Base-by-base conservation (phyloP, 2,113 vertebrate genomes). In the Camelus bactrianus region DNA sequence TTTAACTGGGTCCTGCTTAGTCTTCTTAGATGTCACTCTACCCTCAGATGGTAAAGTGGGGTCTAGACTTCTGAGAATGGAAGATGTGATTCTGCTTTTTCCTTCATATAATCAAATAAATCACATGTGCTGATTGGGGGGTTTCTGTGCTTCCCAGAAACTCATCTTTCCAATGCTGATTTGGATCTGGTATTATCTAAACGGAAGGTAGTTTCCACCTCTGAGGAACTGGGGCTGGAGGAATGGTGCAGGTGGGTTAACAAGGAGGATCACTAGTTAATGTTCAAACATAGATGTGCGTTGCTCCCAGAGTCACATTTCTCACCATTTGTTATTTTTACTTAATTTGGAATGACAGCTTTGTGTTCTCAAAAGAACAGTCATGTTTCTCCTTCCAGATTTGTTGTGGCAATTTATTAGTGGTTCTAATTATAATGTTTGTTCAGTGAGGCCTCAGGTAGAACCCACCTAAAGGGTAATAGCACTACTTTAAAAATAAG, bases 311-410 rank as follows among this genome's bases (percentile, higher is more conserved):
- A 92, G 75, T 91, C 85, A 65, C 42, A 15, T 75, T 95, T 73
- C 94, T 96, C 94, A 60, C 93, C 67, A 62, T 94, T 94, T 96
- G 70, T 83, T 94, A 42, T 52, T 95, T 69, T 93, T 95, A 62
- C 88, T 96, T 97, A 93, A 96, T 95, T 93, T 89, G 94, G 94
- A 96, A 79, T 58, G 89, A 86, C 89, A 91, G 82, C 88, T 83
- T 89, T 94, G 83, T 93, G 58, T 93, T 89, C 81, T 91, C 58
- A 70, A 92, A 95, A 91, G 76, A 97, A 64, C 81, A 92, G 77
- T 96, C 89, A 89, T 0, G 1, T 95, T 97, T 92, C 80, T 93
- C 52, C 82, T 90, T 75, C 82, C 72, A 84, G 95, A 92, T 77
- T 70, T 93, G 69, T 28, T 69, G 56, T 76, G 83, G 85, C 60